Conservation (phyloP, 1,140 invertebrate genomes). For the Medauroidea extradentata region DNA sequence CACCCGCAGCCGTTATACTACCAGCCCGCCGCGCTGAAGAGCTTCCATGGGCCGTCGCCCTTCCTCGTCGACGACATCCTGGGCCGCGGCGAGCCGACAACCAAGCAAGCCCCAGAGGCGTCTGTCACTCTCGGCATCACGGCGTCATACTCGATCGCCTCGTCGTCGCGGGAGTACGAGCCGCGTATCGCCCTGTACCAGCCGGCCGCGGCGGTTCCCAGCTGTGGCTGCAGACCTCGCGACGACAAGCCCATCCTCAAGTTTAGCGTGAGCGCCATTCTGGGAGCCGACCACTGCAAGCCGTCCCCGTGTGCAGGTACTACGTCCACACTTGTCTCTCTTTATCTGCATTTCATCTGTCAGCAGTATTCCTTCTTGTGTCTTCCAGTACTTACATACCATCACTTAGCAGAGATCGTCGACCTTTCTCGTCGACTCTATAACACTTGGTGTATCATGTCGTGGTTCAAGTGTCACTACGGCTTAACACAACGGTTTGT, state of each 20-base stretch:
- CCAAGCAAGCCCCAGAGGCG: slow-evolving; percentile 7
- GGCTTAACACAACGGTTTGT: no score
- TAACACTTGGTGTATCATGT: no score
- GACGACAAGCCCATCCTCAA: slow-evolving; percentile 72
- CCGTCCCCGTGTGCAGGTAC: slow-evolving; percentile 24
- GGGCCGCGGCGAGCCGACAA: neutral
- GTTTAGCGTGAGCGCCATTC: slow-evolving; percentile 88
- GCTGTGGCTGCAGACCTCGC: neutral
- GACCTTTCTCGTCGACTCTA: no score
- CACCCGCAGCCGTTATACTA: neutral
- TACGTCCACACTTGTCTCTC: no score
- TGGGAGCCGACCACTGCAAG: slow-evolving; percentile 57
- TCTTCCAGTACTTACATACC: no score
- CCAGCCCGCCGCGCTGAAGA: slow-evolving; percentile 5
- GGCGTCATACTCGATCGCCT: slow-evolving; percentile 25
- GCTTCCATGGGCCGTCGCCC: slow-evolving; percentile 8
- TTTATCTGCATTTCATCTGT: no score
- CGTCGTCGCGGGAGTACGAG: no score
- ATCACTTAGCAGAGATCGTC: no score
- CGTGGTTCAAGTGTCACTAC: no score
- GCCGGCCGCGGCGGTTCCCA: neutral
- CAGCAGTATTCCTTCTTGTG: no score
- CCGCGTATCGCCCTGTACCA: no score
- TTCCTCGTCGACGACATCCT: slow-evolving; percentile 12
- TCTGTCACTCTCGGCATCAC: slow-evolving; percentile 27